Percentiles rank a stretch among this genome's conserved stretches.
These are phyloP conservation scores for Taenioides sp. DNA, from an alignment of 2,797 vertebrate species.

Conservation along the genomic window DNA sequence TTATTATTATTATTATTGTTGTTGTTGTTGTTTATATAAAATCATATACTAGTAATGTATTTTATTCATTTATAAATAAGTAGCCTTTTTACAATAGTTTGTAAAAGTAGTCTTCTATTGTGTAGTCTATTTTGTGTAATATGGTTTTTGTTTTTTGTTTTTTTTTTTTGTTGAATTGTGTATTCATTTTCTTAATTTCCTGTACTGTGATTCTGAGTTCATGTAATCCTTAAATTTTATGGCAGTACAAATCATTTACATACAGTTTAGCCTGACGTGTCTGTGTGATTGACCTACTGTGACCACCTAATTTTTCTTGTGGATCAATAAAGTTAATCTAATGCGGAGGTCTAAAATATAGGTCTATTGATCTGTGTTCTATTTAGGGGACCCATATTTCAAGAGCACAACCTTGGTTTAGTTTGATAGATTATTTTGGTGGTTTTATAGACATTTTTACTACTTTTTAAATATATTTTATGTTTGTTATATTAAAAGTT, in stretches of 20 bases:
- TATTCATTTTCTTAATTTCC: not conserved
- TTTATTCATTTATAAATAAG: not conserved
- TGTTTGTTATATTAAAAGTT: no score
- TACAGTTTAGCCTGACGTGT: not conserved
- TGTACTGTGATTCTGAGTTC: not conserved
- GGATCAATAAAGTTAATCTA: slow-evolving; percentile 7
- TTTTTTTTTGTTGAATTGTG: no score
- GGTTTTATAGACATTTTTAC: not conserved
- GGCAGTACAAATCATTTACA: not conserved
- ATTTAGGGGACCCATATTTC: not conserved
- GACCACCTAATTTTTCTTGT: not conserved
- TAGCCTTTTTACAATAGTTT: not conserved
- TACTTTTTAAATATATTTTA: not conserved
- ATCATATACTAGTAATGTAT: not conserved
- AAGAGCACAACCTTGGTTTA: not conserved
- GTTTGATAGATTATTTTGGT: not conserved
- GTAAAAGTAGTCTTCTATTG: not conserved
- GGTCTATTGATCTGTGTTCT: not conserved
- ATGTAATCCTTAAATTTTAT: not conserved
- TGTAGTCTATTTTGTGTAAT: not conserved
- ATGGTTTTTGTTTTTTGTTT: no score
- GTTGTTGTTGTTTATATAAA: not conserved
- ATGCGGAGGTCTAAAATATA: slow-evolving; percentile 2
- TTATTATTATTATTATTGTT: no score
- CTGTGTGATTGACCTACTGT: not conserved